Evolutionary conservation across 2,113 vertebrate genomes (phyloP), one percentile per base, ranked within the genome.

Genomic region (Sinocyclocheilus anshuiensis): DNA sequence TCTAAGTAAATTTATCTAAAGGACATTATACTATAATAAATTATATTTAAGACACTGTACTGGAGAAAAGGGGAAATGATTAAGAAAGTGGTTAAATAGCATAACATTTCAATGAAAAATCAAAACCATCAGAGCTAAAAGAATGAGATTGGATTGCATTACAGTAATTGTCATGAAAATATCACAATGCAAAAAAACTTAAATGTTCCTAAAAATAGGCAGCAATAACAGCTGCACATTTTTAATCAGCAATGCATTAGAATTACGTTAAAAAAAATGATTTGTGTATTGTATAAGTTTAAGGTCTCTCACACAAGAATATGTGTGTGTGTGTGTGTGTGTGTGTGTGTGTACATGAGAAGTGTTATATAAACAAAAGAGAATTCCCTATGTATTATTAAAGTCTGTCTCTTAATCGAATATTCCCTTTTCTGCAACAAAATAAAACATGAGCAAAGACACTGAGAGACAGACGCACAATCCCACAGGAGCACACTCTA

Each of bases 351-450:
- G 84, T 65, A 87, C 86, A 67, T 89, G 78, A 86, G 90, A 91
- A 86, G 75, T 82, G 48, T 84, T 88, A 90, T 88, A 88, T 92
- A 88, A 91, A 91, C 91, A 90, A 93, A 91, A 61, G 89, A 84
- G 65, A 89, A 92, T 91, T 90, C 91, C 8, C 45, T 61, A 92
- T 94, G 86, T 81, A 92, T 92, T 91, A 93, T 92, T 90, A 80
- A 72, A 84, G 79, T 78, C 81, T 83, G 79, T 85, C 85, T 88
- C 55, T 69, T 90, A 78, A 92, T 92, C 26, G 91, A 89, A 93
- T 89, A 91, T 90, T 91, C 89, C 59, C 72, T 89, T 91, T 86
- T 84, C 91, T 80, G 42, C 79, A 83, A 90, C 89, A 91, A 88
- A 86, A 88, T 81, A 88, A 91, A 87, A 86, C 83, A 90, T 88